Evolutionary conservation across 1,140 invertebrate species (phyloP), one percentile per base, ranked within the genome.

Genomic region (Drosophila nikananu): DNA sequence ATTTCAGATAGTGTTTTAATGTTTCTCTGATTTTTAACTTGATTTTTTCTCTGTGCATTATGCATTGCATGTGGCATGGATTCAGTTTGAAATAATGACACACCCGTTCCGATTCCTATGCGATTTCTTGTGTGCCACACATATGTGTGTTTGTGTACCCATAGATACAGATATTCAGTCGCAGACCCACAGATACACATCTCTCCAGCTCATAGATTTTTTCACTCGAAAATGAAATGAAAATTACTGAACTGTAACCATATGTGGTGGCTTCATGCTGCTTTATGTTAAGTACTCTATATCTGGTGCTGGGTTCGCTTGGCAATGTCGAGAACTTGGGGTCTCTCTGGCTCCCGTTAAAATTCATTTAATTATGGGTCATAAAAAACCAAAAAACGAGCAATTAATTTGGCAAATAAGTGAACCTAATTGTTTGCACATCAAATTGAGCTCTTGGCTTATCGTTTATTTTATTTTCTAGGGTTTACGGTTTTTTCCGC

Each of bases 21-120:
- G 2, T 17, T 37, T 17, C 7, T 0, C 10, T 32, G 10, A 32
- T 32, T 10, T 32, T 5, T 32, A 10, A 32, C 12, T 2, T 10
- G 21, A 10, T 2, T 12, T 35, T 27, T 37, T 39, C 42, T 7
- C 25, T 37, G 39, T 58, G 78, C 64, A 35, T 58, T 35, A n/a
- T 77, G 81, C 83, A 65, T 86, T 86, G 83, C 83, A 86, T 86
- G 83, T 86, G 83, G 83, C 79, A 86, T 86, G 70, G 80, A 81
- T 89, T 87, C 83, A 87, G 83, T 81, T 89, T 84, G 81, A 89
- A 87, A 83, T 89, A 87, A 87, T 87, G 83, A 89, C 83, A 89
- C 83, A 89, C 83, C 84, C 83, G 80, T 89, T 89, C 86, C 80
- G 80, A 74, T 80, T 65, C 55, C 73, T 52, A 71, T 37, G 52